phyloP scores from a whole-genome alignment of 2,797 vertebrate genomes.

The Rhynchotus rufescens region DNA sequence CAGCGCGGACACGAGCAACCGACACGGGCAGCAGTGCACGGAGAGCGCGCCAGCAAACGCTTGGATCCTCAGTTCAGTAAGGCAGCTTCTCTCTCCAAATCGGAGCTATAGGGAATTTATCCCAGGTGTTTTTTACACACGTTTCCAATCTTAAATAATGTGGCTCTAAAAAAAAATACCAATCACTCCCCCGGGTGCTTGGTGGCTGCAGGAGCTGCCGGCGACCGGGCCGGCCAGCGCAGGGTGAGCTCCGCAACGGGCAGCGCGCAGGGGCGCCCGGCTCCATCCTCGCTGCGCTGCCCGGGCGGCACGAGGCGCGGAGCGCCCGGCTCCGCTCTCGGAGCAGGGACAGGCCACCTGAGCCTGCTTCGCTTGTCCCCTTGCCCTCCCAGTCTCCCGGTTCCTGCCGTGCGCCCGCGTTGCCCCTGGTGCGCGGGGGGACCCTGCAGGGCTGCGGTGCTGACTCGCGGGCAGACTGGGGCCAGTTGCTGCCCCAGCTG shows the following conservation, averaged over 20 bases:
- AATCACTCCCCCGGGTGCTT: neutral
- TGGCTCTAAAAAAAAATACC: neutral
- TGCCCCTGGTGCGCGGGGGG: neutral
- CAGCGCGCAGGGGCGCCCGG: neutral
- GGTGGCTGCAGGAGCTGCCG: neutral
- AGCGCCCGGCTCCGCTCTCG: no score
- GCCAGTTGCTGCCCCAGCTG: conserved; percentile 70
- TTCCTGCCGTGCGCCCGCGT: conserved; percentile 12
- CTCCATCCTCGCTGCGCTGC: no score
- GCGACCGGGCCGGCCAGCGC: neutral
- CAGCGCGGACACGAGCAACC: neutral
- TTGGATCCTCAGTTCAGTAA: conserved; percentile 48
- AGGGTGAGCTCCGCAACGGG: neutral
- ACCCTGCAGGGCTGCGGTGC: neutral
- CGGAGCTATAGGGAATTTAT: neutral
- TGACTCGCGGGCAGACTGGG: conserved; percentile 66
- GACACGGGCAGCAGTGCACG: neutral
- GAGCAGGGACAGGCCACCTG: conserved; percentile 18
- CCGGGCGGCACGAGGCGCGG: no score
- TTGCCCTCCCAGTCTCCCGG: neutral
- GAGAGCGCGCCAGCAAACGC: conserved; percentile 37
- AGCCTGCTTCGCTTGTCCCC: neutral
- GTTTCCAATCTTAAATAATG: neutral
- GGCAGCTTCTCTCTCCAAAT: neutral
- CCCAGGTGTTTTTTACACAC: neutral